Percentiles rank a stretch among this genome's conserved stretches.
These are phyloP conservation scores for Patiria pectinifera DNA, from an alignment of 53 echinoderm and acorn worm genomes.

Conservation along the genomic window DNA sequence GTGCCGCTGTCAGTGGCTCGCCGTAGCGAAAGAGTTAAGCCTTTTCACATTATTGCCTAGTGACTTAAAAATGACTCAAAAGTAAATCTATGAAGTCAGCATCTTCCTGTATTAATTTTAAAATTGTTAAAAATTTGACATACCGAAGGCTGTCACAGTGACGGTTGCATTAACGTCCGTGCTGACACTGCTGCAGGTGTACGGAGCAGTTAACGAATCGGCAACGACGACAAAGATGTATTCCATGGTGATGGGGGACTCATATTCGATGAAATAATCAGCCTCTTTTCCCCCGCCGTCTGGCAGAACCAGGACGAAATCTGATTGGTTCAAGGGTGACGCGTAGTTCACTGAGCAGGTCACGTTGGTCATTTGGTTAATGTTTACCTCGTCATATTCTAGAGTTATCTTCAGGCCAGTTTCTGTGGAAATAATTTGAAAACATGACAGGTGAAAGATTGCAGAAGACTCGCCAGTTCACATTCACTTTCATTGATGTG, in stretches of 20 bases:
- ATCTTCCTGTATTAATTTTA: not conserved
- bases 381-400: not conserved
- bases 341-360: slow-evolving; percentile 29
- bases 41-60: too few relatives aligned
- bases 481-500: too few relatives aligned
- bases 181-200: slow-evolving; percentile 1
- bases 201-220: not conserved
- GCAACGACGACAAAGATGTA: slow-evolving; percentile 45
- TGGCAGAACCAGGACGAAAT: slow-evolving; percentile 23
- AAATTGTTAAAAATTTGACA: not conserved
- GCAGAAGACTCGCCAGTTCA: too few relatives aligned
- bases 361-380: slow-evolving; percentile 33
- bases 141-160: slow-evolving; percentile 22
- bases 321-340: slow-evolving; percentile 3
- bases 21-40: too few relatives aligned
- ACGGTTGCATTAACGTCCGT: not conserved
- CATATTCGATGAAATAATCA: slow-evolving; percentile 28
- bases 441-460: too few relatives aligned
- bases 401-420: not conserved
- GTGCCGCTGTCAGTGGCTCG: too few relatives aligned
- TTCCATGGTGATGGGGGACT: not conserved
- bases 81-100: not conserved
- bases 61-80: too few relatives aligned
- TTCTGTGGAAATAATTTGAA: too few relatives aligned
- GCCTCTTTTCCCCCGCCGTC: slow-evolving; percentile 1